Conservation (phyloP, 1,140 invertebrate genomes). For the Sycophila sp. region DNA sequence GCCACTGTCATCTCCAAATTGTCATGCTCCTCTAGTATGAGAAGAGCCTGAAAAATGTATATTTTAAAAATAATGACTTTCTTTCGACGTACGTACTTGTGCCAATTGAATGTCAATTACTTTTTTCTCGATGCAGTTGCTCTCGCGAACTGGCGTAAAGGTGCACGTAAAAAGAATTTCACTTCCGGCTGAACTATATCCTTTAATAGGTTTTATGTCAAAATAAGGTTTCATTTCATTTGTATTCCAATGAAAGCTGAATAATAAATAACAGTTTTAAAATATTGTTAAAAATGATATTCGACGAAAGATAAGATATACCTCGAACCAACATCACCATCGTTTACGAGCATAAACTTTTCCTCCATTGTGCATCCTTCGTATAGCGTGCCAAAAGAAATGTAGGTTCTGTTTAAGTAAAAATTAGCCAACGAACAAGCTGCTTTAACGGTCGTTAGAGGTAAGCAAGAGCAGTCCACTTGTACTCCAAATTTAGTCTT, state of each 20-base stretch:
- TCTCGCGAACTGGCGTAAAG: constrained; percentile 52
- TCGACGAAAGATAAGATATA: neutral
- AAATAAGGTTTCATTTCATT: constrained; percentile 47
- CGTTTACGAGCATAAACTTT: constrained; percentile 56
- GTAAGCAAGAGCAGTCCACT: constrained; percentile 37
- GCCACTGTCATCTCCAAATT: constrained; percentile 49
- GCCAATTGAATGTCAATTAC: no score
- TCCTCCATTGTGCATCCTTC: constrained; percentile 44
- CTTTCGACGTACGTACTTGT: no score
- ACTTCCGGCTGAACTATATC: constrained; percentile 57
- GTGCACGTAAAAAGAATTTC: constrained; percentile 53
- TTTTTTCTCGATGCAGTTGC: no score
- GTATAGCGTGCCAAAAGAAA: constrained; percentile 56
- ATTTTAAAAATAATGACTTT: neutral
- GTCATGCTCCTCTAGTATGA: constrained; percentile 52
- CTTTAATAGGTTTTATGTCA: constrained; percentile 53
- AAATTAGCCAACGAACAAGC: constrained; percentile 55
- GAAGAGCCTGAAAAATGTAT: constrained; percentile 43
- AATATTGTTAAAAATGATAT: neutral
- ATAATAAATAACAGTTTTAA: neutral
- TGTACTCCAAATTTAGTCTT: constrained; percentile 46
- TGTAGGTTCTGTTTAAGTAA: constrained; percentile 48
- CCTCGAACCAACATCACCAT: constrained; percentile 61
- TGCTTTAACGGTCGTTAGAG: constrained; percentile 55
- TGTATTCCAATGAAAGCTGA: constrained; percentile 57